Conservation (phyloP, 2,888 invertebrate genomes). For the Megalurothrips usitatus region DNA sequence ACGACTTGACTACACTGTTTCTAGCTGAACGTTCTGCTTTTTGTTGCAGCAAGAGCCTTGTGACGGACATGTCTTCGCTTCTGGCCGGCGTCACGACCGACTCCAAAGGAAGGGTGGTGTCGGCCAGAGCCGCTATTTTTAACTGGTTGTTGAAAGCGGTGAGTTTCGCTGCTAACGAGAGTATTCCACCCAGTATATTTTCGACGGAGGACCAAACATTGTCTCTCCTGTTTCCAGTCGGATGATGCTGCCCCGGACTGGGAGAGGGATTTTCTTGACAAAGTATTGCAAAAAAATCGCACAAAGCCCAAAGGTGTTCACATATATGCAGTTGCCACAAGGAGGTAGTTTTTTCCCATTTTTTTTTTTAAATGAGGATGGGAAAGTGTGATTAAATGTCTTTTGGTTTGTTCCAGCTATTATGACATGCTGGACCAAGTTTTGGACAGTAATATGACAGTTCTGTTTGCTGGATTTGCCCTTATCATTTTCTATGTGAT, state of each 20-base stretch:
- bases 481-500: slow-evolving; percentile 46
- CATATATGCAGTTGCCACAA: slow-evolving; percentile 43
- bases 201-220: background rate
- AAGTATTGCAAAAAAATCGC: slow-evolving; percentile 38
- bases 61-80: slow-evolving; percentile 43
- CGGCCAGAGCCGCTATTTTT: slow-evolving; percentile 45
- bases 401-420: slow-evolving; percentile 38
- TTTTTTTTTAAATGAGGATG: background rate
- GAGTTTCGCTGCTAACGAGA: background rate
- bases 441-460: slow-evolving; percentile 44
- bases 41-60: slow-evolving; percentile 37
- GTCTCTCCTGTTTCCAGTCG: background rate
- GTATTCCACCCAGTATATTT: background rate
- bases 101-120: slow-evolving; percentile 40
- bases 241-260: background rate
- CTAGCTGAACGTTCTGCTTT: background rate
- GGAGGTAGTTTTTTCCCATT: slow-evolving; percentile 38
- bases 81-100: slow-evolving; percentile 42
- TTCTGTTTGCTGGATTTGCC: slow-evolving; percentile 45
- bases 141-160: slow-evolving; percentile 45
- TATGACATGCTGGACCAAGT: slow-evolving; percentile 44
- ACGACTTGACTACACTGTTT: too few species aligned
- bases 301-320: slow-evolving; percentile 43
- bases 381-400: background rate
- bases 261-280: background rate